Conservation (phyloP, 2,888 invertebrate genomes). For the Ornithoptera alexandrae region DNA sequence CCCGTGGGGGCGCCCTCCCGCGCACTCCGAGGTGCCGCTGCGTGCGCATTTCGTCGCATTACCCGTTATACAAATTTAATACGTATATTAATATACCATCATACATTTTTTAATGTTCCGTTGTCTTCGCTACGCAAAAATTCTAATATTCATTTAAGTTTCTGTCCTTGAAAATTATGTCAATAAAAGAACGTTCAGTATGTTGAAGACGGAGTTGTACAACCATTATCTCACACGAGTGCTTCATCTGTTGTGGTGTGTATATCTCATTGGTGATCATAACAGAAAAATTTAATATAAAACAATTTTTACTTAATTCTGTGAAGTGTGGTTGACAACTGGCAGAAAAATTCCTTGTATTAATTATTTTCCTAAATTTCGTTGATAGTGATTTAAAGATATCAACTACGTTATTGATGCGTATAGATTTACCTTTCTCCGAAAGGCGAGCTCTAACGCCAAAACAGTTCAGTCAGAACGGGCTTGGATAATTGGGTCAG, state of each 20-base stretch:
- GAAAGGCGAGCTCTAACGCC: slow-evolving; percentile 59
- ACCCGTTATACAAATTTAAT: slow-evolving; percentile 35
- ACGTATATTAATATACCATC: not conserved
- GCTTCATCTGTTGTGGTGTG: too few relatives aligned
- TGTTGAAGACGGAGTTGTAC: too few relatives aligned
- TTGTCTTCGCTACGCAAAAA: not conserved
- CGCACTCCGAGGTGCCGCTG: slow-evolving; percentile 71
- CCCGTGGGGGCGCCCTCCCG: slow-evolving; percentile 81
- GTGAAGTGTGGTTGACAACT: not conserved
- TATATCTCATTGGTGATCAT: not conserved
- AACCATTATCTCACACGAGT: too few relatives aligned
- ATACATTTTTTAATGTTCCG: not conserved
- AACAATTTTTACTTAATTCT: not conserved
- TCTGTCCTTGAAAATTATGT: not conserved
- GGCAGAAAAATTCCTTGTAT: not conserved
- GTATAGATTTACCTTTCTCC: slow-evolving; percentile 48
- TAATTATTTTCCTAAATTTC: slow-evolving; percentile 1
- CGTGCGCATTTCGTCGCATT: slow-evolving; percentile 72
- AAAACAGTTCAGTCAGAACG: slow-evolving; percentile 76
- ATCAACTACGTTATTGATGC: slow-evolving; percentile 38
- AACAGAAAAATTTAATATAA: slow-evolving; percentile 3
- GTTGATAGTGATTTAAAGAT: slow-evolving; percentile 11
- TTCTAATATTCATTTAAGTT: not conserved
- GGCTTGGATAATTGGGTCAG: slow-evolving; percentile 71
- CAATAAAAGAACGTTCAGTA: too few relatives aligned